Conservation (phyloP, 2,888 invertebrate species). For the Lasioglossum malachurum region DNA sequence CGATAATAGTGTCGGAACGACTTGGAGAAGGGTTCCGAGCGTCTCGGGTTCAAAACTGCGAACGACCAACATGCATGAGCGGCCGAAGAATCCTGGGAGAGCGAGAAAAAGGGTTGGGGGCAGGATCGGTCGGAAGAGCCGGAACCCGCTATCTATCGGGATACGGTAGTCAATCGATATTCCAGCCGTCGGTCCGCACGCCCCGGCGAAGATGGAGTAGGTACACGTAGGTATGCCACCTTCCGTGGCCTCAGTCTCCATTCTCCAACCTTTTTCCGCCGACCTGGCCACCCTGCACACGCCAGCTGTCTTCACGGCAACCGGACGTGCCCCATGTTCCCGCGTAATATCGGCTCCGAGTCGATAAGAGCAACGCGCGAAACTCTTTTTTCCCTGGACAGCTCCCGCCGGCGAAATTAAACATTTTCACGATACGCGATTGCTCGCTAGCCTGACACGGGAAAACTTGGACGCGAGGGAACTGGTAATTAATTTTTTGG, state of each 20-base stretch:
- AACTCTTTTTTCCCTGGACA: slow-evolving; percentile 13
- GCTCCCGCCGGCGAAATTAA: slow-evolving; percentile 24
- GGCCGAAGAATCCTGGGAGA: slow-evolving; percentile 63
- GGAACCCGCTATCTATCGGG: slow-evolving; percentile 61
- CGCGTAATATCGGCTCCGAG: slow-evolving; percentile 45
- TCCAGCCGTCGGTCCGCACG: slow-evolving; percentile 65
- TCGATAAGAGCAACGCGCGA: slow-evolving; percentile 30
- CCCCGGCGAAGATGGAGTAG: slow-evolving; percentile 66
- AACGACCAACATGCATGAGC: slow-evolving; percentile 68
- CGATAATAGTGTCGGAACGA: slow-evolving; percentile 68
- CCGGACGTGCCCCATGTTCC: slow-evolving; percentile 35
- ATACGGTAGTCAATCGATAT: slow-evolving; percentile 72
- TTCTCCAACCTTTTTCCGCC: slow-evolving; percentile 37
- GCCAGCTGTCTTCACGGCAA: slow-evolving; percentile 54
- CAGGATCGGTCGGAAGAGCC: slow-evolving; percentile 42
- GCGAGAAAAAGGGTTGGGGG: slow-evolving; percentile 25
- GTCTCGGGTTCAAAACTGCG: slow-evolving; percentile 35
- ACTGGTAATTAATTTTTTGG: neutral
- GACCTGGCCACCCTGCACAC: neutral
- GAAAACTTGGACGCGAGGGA: neutral
- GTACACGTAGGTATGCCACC: slow-evolving; percentile 68
- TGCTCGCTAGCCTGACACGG: neutral
- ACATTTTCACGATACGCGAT: slow-evolving; percentile 15
- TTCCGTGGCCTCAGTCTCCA: slow-evolving; percentile 44
- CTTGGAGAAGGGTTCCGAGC: slow-evolving; percentile 28